phyloP scores from a whole-genome alignment of 2,113 vertebrate genomes.

The Eptatretus burgeri region DNA sequence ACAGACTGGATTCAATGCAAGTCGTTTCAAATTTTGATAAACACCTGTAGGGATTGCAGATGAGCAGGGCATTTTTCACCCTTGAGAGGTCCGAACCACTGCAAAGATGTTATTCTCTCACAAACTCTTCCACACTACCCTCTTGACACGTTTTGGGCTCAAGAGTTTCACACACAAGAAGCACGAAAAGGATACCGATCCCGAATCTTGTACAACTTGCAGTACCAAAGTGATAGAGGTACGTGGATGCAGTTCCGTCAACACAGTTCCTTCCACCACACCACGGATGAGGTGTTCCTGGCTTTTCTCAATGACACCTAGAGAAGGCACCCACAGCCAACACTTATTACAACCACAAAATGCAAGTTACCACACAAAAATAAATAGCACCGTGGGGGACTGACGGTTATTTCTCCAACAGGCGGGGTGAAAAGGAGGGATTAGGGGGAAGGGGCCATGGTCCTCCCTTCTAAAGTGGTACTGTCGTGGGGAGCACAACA shows the following conservation, averaged over 20 bases:
- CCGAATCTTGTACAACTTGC: slow-evolving; percentile 44
- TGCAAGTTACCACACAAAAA: too few species aligned
- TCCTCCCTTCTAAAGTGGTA: too few species aligned
- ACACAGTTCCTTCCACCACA: slow-evolving; percentile 33
- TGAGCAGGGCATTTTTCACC: background rate
- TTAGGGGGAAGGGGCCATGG: too few species aligned
- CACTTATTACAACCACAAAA: too few species aligned
- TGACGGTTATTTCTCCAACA: too few species aligned
- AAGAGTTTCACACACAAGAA: background rate
- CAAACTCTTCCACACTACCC: background rate
- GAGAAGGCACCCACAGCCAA: too few species aligned
- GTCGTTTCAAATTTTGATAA: too few species aligned
- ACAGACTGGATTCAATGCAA: too few species aligned
- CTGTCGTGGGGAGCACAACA: too few species aligned
- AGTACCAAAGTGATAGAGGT: slow-evolving; percentile 47
- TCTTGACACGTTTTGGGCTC: background rate
- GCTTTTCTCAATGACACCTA: slow-evolving; percentile 40
- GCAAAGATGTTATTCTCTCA: background rate
- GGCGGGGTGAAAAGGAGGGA: too few species aligned
- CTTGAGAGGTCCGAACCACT: background rate
- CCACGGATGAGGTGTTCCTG: slow-evolving; percentile 44
- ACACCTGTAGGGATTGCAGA: too few species aligned
- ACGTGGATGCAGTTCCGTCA: slow-evolving; percentile 40
- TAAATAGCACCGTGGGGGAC: too few species aligned
- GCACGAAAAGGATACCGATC: slow-evolving; percentile 46